Base-by-base conservation (phyloP, 2,888 invertebrate genomes). In the Diaprepes abbreviatus region DNA sequence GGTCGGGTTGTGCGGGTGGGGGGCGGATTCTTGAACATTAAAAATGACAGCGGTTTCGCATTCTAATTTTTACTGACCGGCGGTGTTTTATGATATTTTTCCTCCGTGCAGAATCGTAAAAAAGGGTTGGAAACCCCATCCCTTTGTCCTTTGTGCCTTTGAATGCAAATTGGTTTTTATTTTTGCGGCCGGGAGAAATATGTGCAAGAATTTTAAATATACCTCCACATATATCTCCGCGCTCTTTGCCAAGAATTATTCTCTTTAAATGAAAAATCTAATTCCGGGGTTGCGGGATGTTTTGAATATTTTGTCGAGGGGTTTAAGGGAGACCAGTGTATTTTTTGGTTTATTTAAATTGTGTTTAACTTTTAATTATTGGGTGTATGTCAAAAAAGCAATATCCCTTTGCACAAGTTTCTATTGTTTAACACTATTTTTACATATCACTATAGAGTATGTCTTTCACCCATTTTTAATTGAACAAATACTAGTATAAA, bases 171-270 rank as follows among this genome's bases (percentile, higher is more conserved):
- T 66, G 62, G 66, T 71, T 71, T 71, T 71, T 71, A 71, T 67
- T 71, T 71, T 66, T 71, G 71, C 66, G 71, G 71, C 66, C 63
- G 69, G 54, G 66, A 67, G 54, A 63, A 63, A 71, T 71, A 71
- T 71, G 71, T 71, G 71, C 66, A 71, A 71, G 71, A 71, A 71
- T 71, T 71, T 71, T 71, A 71, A 71, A 71, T 71, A 67, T 71
- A 67, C 71, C 66, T 69, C 48, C 63, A 21, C 21, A 55, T 63
- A 57, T 60, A 67, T 62, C 52, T 59, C 45, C 59, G 52, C 45
- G 60, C 55, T 52, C 50, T 67, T 67, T 66, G 52, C 31, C 45
- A 63, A 38, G 68, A 57, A 68, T 68, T 57, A 68, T 68, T 68
- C 55, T 68, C 63, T 68, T 68, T 58, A 63, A 68, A 57, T 55